Evolutionary conservation across 1,140 invertebrate genomes (phyloP), one percentile per base, ranked within the genome.

Genomic region (Aradophagus sp.): DNA sequence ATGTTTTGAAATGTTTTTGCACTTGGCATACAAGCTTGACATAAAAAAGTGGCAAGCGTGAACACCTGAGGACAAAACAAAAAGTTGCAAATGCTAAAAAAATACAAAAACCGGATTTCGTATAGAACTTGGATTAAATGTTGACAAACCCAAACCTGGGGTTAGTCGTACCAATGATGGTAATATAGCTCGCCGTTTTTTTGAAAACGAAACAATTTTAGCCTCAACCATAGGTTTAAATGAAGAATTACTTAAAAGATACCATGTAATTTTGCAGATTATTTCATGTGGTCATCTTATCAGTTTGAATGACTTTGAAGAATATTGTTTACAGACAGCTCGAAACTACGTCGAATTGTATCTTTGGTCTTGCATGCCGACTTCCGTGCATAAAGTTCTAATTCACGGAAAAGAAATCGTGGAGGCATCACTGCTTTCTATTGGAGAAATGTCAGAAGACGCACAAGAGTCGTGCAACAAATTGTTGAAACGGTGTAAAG

Each of bases 1-100:
- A 1, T 75, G 77, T 44, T 77, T 81, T 52, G 73, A 84, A 52
- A 74, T 59, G 26, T 39, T 77, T 34, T 63, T 80, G 10, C 75
- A 83, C 55, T 10, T 4, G 7, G 3, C 27, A 29, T 29, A 29
- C 27, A 29, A 29, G 11, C 11, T 29, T 6, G 3, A 29, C 11
- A 29, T 5, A 29, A 5, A 29, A 29, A 29, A 4, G 11, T 29
- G 27, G 27, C 27, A n/a, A 29, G n/a, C n/a, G n/a, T n/a, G n/a
- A n/a, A n/a, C n/a, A n/a, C n/a, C n/a, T n/a, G n/a, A n/a, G n/a
- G n/a, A n/a, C n/a, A n/a, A 72, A 41, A 19, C 15, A n/a, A 36
- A 14, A 1, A 8, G 35, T 8, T 31, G 15, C 23, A 35, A 5
- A 36, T 19, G 45, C 3, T 36, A 35, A 48, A 36, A 36, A 48